A percentile compares a stretch with the other conserved stretches of the same genome.
Conservation (phyloP, 1,140 invertebrate species). For the Ips nitidus region DNA sequence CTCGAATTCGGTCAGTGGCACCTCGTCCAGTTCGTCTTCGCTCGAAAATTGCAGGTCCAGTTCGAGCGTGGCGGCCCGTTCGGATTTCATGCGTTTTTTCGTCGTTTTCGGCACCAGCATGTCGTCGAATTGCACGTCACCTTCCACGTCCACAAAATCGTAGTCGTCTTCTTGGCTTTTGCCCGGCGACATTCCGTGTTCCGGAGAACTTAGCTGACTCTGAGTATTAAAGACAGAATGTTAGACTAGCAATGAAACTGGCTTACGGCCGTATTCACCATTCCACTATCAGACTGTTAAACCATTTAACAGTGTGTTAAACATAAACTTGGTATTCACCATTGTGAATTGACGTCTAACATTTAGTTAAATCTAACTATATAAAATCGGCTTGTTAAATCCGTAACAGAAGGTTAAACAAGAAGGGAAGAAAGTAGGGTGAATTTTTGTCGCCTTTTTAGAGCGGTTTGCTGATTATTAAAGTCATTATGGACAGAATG, state of each 20-base stretch:
- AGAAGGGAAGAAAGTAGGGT: too few relatives aligned
- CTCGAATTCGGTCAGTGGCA: conserved; percentile 61
- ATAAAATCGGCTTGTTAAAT: too few relatives aligned
- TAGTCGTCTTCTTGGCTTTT: conserved; percentile 61
- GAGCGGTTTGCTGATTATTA: too few relatives aligned
- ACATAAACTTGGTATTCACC: too few relatives aligned
- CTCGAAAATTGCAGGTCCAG: conserved; percentile 76
- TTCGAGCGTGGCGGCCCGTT: conserved; percentile 55
- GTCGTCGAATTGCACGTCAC: conserved; percentile 50
- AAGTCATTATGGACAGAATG: too few relatives aligned
- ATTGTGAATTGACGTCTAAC: too few relatives aligned
- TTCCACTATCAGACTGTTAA: too few relatives aligned
- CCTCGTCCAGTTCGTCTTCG: conserved; percentile 69
- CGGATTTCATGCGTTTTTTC: conserved; percentile 56
- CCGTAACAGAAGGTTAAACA: too few relatives aligned
- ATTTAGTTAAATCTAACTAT: too few relatives aligned
- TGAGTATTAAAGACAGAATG: conserved; percentile 35
- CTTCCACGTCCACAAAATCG: conserved; percentile 74
- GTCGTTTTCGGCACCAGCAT: conserved; percentile 41
- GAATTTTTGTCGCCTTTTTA: too few relatives aligned
- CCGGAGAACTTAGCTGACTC: conserved; percentile 64
- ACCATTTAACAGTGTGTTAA: too few relatives aligned
- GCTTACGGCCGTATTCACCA: too few relatives aligned
- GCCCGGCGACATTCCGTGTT: conserved; percentile 53
- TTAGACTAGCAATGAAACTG: conserved; percentile 29